Conservation (phyloP, 2,113 vertebrate genomes). For the Ochotona curzoniae region DNA sequence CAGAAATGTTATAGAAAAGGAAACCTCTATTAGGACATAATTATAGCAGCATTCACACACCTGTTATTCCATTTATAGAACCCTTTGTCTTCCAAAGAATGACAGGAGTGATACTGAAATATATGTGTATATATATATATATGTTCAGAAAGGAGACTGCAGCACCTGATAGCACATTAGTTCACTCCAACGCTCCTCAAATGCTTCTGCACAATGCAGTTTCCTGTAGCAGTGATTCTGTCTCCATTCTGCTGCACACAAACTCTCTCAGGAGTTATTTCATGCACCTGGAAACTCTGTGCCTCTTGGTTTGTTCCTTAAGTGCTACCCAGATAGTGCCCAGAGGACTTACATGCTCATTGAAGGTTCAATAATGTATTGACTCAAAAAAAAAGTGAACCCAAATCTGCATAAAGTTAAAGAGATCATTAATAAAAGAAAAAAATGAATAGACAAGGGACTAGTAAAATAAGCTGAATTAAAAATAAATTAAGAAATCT, state of each 20-base stretch:
- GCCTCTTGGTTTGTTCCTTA: background rate
- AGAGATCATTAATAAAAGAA: background rate
- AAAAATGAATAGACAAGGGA: background rate
- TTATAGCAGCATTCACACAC: conserved; percentile 66
- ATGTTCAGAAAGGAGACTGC: background rate
- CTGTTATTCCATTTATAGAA: conserved; percentile 68
- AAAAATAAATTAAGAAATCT: conserved; percentile 1
- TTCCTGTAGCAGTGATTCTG: background rate
- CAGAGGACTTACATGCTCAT: background rate
- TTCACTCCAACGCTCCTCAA: background rate
- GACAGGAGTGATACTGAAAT: background rate
- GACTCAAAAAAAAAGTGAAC: background rate
- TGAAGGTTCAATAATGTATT: background rate
- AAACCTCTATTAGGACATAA: conserved; percentile 63
- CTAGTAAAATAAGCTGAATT: conserved; percentile 13
- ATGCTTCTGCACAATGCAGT: background rate
- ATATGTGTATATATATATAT: no score
- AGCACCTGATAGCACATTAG: background rate
- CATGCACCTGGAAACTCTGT: background rate
- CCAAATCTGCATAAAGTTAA: background rate
- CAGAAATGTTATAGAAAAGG: conserved; percentile 71
- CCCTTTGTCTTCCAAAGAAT: conserved; percentile 61
- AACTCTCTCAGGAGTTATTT: background rate
- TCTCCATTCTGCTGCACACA: background rate
- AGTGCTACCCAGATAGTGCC: no score